Evolutionary conservation across 2,113 vertebrate species (phyloP), one percentile per base, ranked within the genome.

Genomic region (Orthonyx spaldingii): DNA sequence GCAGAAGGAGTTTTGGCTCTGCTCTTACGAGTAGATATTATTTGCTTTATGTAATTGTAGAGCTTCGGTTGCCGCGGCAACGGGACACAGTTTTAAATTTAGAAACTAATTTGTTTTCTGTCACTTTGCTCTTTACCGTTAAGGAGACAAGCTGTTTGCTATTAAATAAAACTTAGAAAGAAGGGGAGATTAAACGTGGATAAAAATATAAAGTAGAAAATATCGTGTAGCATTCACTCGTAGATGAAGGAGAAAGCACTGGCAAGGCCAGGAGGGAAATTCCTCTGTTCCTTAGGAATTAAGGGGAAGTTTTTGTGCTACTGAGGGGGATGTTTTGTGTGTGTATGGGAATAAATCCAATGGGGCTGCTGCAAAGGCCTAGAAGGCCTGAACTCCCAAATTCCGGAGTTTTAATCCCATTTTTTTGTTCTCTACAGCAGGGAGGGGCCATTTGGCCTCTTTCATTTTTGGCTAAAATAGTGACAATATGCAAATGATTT

Each of bases 51-150:
- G 63, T 94, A 97, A 97, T 94, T 97, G 91, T 94, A 32, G 90
- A 72, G 97, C 93, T 85, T 72, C n/a, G 33, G 97, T 98, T 97
- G 94, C 93, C 83, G 35, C 93, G 94, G 96, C 78, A 97, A 97
- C 92, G 7, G 88, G 96, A 93, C 94, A 18, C 50, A 10, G 75
- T 59, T 81, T 98, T 96, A 97, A 97, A 98, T 97, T 98, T 97
- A 97, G 97, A 91, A 97, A 89, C 87, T 94, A 70, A 97, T 98
- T 98, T 97, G 94, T 97, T 98, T 98, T 94, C 93, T 97, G 95
- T 96, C 96, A 94, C 87, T 97, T 97, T 93, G 92, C 94, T 96
- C 94, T 95, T 96, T 95, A 39, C 85, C 59, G 70, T 91, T 96
- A 94, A 95, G 91, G 66, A 97, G 94, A 95, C 42, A 90, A 96